These are phyloP conservation scores for Sphenodon punctatus DNA, from an alignment of 2,797 vertebrate genomes.

Conservation along the genomic window DNA sequence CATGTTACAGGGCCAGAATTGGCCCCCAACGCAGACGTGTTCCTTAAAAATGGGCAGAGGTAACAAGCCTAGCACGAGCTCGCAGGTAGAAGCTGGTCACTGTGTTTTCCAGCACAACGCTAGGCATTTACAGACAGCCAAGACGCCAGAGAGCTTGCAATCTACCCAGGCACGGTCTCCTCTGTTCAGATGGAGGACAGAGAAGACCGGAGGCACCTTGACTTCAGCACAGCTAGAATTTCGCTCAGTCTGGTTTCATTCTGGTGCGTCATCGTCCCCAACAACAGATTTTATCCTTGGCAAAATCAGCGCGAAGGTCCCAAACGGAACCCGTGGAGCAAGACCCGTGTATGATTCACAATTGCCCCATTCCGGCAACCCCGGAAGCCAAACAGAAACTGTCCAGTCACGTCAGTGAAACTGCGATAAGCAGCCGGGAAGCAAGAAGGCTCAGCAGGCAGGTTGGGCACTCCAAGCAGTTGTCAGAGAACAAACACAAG, in stretches of 20 bases:
- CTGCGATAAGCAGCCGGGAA: background rate
- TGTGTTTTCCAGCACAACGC: too few relatives aligned
- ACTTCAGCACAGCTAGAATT: too few relatives aligned
- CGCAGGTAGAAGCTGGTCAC: too few relatives aligned
- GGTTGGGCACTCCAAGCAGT: background rate
- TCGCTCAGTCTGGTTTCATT: background rate
- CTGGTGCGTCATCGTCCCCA: background rate
- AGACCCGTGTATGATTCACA: background rate
- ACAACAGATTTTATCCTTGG: background rate
- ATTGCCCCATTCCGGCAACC: background rate
- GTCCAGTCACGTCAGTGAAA: background rate
- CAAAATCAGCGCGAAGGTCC: background rate
- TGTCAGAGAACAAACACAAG: background rate
- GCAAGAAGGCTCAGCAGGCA: background rate
- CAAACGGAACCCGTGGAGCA: background rate
- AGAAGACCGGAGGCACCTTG: too few relatives aligned
- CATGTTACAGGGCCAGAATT: too few relatives aligned
- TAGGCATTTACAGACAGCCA: too few relatives aligned
- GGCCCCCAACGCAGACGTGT: too few relatives aligned
- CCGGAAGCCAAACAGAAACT: background rate
- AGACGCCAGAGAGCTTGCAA: too few relatives aligned
- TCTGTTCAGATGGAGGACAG: too few relatives aligned
- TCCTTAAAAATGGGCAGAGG: too few relatives aligned
- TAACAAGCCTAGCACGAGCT: too few relatives aligned
- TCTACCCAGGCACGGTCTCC: too few relatives aligned